Base-by-base conservation (phyloP, 2,888 invertebrate genomes). In the Orthonevra nobilis region DNA sequence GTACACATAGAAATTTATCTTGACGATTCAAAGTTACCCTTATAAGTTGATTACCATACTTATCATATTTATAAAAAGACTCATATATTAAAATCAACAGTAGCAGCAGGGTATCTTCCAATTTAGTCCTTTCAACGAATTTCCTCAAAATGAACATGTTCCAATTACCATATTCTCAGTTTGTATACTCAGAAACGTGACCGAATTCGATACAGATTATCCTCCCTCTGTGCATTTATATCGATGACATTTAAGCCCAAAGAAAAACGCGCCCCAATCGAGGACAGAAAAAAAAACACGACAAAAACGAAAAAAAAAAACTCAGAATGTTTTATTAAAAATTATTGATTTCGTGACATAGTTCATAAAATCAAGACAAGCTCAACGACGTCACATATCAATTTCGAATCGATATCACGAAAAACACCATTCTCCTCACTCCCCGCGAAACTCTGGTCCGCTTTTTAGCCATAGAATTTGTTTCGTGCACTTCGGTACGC, bases 261-360 rank as follows among this genome's bases (percentile, higher is more conserved):
- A 14, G 19, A 58, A 40, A 50, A 6, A 26, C n/a, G n/a, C n/a
- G n/a, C n/a, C n/a, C n/a, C n/a, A n/a, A n/a, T n/a, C n/a, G n/a
- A 28, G 0, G 3, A 42, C 19, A 46, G 14, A 34, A 23, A n/a
- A 42, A 17, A 12, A 30, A 26, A 19, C 56, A 15, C 36, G 10
- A 61, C 32, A 0, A 26, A 34, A 15, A 23, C 23, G 30, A 26
- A 28, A 28, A 19, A 9, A 32, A 32, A 28, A 15, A 48, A 20
- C 6, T n/a, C 58, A 77, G 70, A 64, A 70, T 77, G 70, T 72
- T 60, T 70, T 77, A 77, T 77, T 77, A 77, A 77, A 77, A 77
- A 77, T 77, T 70, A 77, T 77, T 72, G 77, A 77, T 77, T 77
- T 17, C 77, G 77, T 77, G 77, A 77, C 77, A 77, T 70, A 77